Evolutionary conservation across 2,113 vertebrate species (phyloP), one percentile per base, ranked within the genome.

Genomic region (Cyanoramphus novaezelandiae): DNA sequence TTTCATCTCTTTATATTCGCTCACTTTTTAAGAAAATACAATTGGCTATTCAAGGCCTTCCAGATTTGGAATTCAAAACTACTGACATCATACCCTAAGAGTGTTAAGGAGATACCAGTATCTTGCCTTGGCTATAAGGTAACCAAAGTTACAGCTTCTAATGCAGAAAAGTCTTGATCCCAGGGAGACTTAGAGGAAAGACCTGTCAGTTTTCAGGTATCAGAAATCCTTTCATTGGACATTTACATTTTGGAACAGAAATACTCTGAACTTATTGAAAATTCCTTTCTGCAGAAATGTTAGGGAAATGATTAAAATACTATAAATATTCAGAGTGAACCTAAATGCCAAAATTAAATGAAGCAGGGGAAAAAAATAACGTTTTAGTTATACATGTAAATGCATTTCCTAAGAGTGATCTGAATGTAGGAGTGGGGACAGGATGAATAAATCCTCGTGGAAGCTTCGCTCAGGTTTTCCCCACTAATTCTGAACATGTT

Each of bases 401-500:
- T 29, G 17, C 17, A 18, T 31, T 79, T 79, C 75, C 63, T 41
- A 60, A 44, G 76, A 90, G 47, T 13, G 52, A 79, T 24, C 33
- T 13, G 72, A 17, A 57, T 11, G 76, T 46, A 75, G 55, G 81
- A 82, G 23, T 19, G 57, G 55, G 77, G 46, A 46, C 76, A 33
- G 6, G 46, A 49, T 13, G 46, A 50, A 2, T 35, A 17, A 43
- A 23, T 25, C 29, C 43, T 60, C 46, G 28, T 23, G 71, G 57
- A 20, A 82, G 21, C 8, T 29, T 52, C 62, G 35, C 52, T 44
- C 55, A 11, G 18, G 23, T 31, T 53, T 46, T 59, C 47, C 63
- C 39, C 62, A 27, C 52, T 33, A 5, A 23, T 37, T 6, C 60
- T 9, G n/a, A 39, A 17, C 1, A 5, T 2, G 11, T 1, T 2